These are phyloP conservation scores for Lacanobia wlatinum DNA, from an alignment of 2,888 invertebrate species.

Conservation along the genomic window DNA sequence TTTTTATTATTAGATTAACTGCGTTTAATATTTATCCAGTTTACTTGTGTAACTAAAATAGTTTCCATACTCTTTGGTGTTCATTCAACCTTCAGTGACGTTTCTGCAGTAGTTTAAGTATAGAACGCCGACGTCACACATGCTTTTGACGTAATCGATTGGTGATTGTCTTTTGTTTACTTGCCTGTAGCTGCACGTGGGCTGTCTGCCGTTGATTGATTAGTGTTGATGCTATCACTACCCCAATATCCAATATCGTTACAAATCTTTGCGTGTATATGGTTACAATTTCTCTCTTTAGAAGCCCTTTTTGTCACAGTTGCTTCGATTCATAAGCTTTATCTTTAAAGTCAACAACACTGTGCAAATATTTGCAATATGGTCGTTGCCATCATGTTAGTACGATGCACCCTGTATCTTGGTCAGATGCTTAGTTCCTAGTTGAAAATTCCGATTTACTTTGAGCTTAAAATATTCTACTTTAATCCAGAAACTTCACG, in stretches of 20 bases:
- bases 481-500: too few relatives aligned
- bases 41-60: constrained; percentile 32
- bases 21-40: constrained; percentile 41
- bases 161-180: constrained; percentile 40
- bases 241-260: constrained; percentile 1
- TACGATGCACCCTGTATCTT: constrained; percentile 31
- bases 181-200: not conserved
- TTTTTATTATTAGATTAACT: constrained; percentile 62
- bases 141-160: constrained; percentile 22
- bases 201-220: constrained; percentile 19
- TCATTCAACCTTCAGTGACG: constrained; percentile 16
- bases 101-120: constrained; percentile 24
- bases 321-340: not conserved
- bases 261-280: not conserved
- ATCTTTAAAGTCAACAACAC: constrained; percentile 10
- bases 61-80: constrained; percentile 4
- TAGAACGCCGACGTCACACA: constrained; percentile 40
- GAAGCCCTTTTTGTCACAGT: not conserved
- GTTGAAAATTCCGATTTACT: too few relatives aligned
- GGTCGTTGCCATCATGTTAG: constrained; percentile 7
- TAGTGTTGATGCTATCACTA: constrained; percentile 8
- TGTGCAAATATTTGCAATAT: not conserved
- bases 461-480: too few relatives aligned
- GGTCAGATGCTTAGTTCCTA: constrained; percentile 15
- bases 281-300: not conserved